Base-by-base conservation (phyloP, 30 jellyfish, hydroid and myxozoan species). In the Aurelia coerulea region DNA sequence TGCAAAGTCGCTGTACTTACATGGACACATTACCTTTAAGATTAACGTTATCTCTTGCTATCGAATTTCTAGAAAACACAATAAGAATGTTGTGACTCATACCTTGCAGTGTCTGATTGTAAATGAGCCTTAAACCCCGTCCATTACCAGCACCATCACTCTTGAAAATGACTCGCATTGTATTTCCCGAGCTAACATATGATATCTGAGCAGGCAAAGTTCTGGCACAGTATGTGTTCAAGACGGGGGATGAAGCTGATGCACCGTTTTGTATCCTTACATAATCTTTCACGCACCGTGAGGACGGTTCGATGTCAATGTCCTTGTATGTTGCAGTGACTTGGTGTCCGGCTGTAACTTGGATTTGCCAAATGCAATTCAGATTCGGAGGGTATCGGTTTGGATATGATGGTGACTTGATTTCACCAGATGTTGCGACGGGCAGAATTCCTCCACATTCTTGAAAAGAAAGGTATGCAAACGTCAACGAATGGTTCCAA, bases 381-480 rank as follows among this genome's bases (percentile, higher is more conserved):
- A 81, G 83, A 76, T 89, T 80, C 37, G 86, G 62, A 5, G 93
- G 93, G 72, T 89, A 89, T 10, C 23, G 31, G 19, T 29, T 64
- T 53, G 94, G 94, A 62, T 71, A 89, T 15, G 72, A 29, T 16
- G 93, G 97, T 12, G 93, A 62, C 32, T 17, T 51, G 53, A 89
- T 64, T 59, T 60, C 81, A 23, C 92, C 90, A 6, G 88, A 73
- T n/a, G 87, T 52, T 23, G 79, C 81, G 3, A 77, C 17, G 46
- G 85, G 80, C 17, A 89, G 76, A 39, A 68, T 68, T 0, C 97
- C 97, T 54, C 97, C 97, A 56, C 97, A 89, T 66, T 81, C 97
- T 89, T 60, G 33, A 88, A 68, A 15, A 46, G 16, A 65, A 33
- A 56, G 79, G 39, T 4, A 12, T 9, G 62, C 0, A 0, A 33